Conservation (phyloP, 2,113 vertebrate genomes). For the Bambusicola thoracicus region DNA sequence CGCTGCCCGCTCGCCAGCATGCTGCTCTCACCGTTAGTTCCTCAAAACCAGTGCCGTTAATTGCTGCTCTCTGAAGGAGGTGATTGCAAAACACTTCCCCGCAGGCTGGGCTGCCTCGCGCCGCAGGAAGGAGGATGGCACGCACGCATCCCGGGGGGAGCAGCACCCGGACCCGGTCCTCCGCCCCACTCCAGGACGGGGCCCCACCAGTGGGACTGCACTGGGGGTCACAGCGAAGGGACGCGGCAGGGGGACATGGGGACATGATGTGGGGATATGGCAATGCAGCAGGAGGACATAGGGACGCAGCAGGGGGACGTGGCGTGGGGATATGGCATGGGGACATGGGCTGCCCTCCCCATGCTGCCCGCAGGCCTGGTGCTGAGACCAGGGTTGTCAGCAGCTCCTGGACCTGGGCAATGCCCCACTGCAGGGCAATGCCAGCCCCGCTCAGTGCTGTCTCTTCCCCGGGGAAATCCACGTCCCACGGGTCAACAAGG, state of each 20-base stretch:
- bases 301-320: background rate
- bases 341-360: background rate
- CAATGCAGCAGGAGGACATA: background rate
- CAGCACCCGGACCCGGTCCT: background rate
- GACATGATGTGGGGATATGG: background rate
- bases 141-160: background rate
- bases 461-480: fast-evolving
- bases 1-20: conserved; percentile 11
- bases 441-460: background rate
- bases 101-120: conserved; percentile 29
- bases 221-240: background rate
- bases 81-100: conserved; percentile 76
- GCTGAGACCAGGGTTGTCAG: background rate
- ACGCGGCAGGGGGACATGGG: background rate
- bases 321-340: background rate
- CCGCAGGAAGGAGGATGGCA: conserved; percentile 36
- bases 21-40: conserved; percentile 57
- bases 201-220: background rate
- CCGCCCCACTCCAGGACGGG: background rate
- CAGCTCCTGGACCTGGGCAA: background rate
- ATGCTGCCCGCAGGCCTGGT: fast-evolving
- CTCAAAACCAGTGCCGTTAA: conserved; percentile 70
- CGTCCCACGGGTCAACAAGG: background rate
- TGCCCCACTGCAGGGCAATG: background rate
- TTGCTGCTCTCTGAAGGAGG: conserved; percentile 63